These are phyloP conservation scores for Oxytorus armatus DNA, from an alignment of 2,888 invertebrate genomes.

Conservation along the genomic window DNA sequence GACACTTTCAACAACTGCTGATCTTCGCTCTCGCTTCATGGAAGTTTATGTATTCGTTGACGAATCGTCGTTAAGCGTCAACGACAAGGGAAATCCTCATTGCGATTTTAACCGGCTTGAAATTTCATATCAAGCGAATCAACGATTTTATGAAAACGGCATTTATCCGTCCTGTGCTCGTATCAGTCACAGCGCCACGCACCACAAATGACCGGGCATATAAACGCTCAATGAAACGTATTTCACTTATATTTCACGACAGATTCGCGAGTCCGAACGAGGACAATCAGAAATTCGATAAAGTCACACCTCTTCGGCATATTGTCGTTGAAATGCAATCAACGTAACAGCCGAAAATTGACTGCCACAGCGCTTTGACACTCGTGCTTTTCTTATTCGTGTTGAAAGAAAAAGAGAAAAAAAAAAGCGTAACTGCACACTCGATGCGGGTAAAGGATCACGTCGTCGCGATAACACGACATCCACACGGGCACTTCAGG, in stretches of 20 bases:
- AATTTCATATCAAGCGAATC: neutral
- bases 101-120: neutral
- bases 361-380: constrained; percentile 15
- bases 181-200: neutral
- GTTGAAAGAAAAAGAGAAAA: constrained; percentile 19
- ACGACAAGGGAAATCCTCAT: neutral
- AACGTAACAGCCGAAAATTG: constrained; percentile 6
- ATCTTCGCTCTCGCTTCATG: neutral
- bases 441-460: constrained; percentile 33
- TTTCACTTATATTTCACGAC: neutral
- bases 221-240: neutral
- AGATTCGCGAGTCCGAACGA: neutral
- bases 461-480: constrained; percentile 38
- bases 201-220: neutral
- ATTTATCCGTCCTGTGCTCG: neutral
- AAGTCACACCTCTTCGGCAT: constrained; percentile 14
- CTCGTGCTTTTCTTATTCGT: constrained; percentile 32
- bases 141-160: neutral
- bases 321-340: constrained; percentile 1
- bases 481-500: constrained; percentile 9
- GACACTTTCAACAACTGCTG: neutral
- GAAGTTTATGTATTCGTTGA: neutral
- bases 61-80: neutral
- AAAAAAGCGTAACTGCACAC: constrained; percentile 20
- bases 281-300: constrained; percentile 3